Evolutionary conservation across 2,888 invertebrate species (phyloP), one percentile per base, ranked within the genome.

Genomic region (Drosophila melanosoma): DNA sequence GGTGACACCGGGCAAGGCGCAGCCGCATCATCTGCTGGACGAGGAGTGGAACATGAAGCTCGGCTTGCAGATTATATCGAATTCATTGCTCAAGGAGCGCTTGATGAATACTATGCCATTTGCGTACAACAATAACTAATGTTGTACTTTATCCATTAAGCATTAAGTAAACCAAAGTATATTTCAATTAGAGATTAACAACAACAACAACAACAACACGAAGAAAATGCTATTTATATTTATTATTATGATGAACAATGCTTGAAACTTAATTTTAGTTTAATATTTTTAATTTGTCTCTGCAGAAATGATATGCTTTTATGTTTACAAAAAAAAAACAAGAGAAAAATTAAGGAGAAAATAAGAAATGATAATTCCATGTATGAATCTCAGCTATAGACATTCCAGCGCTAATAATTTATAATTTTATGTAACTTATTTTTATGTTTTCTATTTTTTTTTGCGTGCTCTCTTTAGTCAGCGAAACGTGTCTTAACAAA

Each of bases 41-140:
- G 93, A 93, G 66, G 93, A 93, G 69, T 93, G 93, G 93, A 93
- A 93, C 82, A 93, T 93, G 93, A 93, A 93, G 85, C 83, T 93
- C 45, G 92, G 93, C 75, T 87, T 93, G 81, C 93, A 93, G 81
- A 84, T 93, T 57, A 93, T 93, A 70, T 93, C 93, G 60, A 93
- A 93, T 88, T 92, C 93, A 45, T 86, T 93, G 83, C 91, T 93
- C 74, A 93, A 93, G 83, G 93, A 93, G 83, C 91, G 93, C 36
- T 79, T 93, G 57, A 89, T 93, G 85, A 93, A 93, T 77, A 91
- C 91, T 26, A 92, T 93, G 91, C 93, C 93, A 82, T 93, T 92
- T 85, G 91, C 93, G 54, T 93, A 93, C 76, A 93, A 93, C 83
- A 93, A 93, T 62, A 93, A 93, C 65, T 92, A 90, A 57, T n/a